Evolutionary conservation across 1,140 invertebrate genomes (phyloP).

Genomic region (Penaeus vannamei): DNA sequence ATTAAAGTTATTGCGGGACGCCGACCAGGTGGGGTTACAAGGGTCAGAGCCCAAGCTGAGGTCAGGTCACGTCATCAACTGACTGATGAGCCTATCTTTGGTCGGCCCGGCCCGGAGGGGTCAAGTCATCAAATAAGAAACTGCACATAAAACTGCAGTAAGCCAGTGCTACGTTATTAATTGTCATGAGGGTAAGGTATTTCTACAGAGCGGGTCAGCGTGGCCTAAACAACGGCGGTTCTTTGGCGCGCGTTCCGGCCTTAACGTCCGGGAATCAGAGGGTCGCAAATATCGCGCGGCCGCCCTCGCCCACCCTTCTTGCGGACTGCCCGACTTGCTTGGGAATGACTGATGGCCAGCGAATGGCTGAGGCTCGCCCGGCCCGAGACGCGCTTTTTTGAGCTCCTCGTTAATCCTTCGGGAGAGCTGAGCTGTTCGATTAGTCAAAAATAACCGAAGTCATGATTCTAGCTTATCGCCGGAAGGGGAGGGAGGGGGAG

Average conservation of each 20-base stretch:
- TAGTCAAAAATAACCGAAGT: background rate
- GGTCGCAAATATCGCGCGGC: slow-evolving; percentile 45
- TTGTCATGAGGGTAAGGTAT: slow-evolving; percentile 60
- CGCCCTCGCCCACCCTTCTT: slow-evolving; percentile 40
- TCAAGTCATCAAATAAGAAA: slow-evolving; percentile 44
- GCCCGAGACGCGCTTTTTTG: slow-evolving; percentile 23
- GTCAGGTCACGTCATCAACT: slow-evolving; percentile 55
- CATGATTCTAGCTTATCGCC: background rate
- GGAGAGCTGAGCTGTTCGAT: slow-evolving; percentile 23
- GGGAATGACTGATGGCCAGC: slow-evolving; percentile 55
- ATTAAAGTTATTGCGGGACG: no score
- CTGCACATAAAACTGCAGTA: slow-evolving; percentile 61
- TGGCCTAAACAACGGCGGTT: slow-evolving; percentile 28
- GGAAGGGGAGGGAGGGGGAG: background rate
- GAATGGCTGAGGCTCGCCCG: slow-evolving; percentile 47
- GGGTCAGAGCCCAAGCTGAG: slow-evolving; percentile 40
- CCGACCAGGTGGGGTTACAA: slow-evolving; percentile 31
- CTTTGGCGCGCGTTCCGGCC: slow-evolving; percentile 34
- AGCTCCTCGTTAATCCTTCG: background rate
- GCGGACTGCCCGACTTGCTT: slow-evolving; percentile 45
- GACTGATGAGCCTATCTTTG: slow-evolving; percentile 55
- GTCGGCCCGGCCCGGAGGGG: slow-evolving; percentile 28
- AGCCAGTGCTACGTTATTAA: slow-evolving; percentile 59
- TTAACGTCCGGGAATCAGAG: slow-evolving; percentile 43
- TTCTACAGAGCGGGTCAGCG: slow-evolving; percentile 37